Percentiles rank a stretch among this genome's conserved stretches.
phyloP scores from a whole-genome alignment of 2,888 invertebrate species.

The Drosophila hamatofila region DNA sequence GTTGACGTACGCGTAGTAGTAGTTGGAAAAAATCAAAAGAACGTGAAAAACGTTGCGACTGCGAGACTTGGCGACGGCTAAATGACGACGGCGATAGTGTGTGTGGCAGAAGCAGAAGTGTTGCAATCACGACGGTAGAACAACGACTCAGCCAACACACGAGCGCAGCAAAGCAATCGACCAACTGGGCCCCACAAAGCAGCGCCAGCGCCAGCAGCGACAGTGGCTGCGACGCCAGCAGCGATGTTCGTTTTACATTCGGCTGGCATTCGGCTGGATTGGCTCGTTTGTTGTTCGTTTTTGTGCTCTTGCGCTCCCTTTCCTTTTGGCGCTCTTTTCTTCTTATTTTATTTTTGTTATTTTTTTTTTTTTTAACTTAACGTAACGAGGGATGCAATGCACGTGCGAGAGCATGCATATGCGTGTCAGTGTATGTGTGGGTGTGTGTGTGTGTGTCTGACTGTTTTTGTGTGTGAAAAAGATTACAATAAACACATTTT shows the following conservation, averaged over 20 bases:
- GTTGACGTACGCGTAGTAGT: conserved; percentile 47
- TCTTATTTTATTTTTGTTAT: background rate
- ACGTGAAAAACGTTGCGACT: conserved; percentile 64
- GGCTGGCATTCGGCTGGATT: conserved; percentile 22
- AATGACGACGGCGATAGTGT: conserved; percentile 45
- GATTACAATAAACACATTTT: conserved; percentile 79
- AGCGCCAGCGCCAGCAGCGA: conserved; percentile 15
- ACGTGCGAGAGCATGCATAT: conserved; percentile 56
- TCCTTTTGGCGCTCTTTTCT: conserved; percentile 46
- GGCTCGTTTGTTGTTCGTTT: conserved; percentile 10
- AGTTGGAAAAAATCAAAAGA: conserved; percentile 43
- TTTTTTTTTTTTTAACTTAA: conserved; percentile 6
- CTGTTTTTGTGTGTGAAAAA: conserved; percentile 40
- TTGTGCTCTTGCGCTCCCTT: conserved; percentile 32
- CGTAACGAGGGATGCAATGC: conserved; percentile 71
- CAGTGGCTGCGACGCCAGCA: conserved; percentile 19
- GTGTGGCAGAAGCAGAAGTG: conserved; percentile 68
- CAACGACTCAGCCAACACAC: conserved; percentile 78
- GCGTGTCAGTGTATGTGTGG: conserved; percentile 34
- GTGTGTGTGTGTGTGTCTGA: conserved; percentile 8
- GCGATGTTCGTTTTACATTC: conserved; percentile 10
- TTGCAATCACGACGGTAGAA: conserved; percentile 83
- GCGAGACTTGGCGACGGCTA: conserved; percentile 56
- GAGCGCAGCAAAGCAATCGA: conserved; percentile 55
- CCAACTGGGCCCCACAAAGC: conserved; percentile 68